Base-by-base conservation (phyloP, 1,140 invertebrate species). In the Campodea augens region DNA sequence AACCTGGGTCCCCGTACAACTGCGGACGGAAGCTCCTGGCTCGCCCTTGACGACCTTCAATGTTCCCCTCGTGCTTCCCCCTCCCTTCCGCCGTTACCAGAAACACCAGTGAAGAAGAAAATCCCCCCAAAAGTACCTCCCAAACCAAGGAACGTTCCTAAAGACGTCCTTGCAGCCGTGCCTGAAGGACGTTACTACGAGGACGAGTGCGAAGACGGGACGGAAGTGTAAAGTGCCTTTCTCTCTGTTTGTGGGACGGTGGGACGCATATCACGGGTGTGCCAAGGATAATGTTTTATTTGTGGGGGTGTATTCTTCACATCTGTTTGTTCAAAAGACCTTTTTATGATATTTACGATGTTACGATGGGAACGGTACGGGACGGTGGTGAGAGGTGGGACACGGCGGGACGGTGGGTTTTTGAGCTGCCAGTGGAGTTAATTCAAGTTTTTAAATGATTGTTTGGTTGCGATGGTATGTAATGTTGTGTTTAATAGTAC, bases 191-290 rank as follows among this genome's bases (percentile, higher is more conserved):
- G 83, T 36, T 79, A 10, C 3, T 40, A 41, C 23, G 38, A 85
- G 54, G 82, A 87, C 55, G 81, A 87, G 62, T 79, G 78, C 10
- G 81, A 85, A 55, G 81, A 87, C 52, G 82, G 82, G 32, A 87
- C 81, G 52, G 81, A 85, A 69, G 81, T 87, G 65, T 83, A 60
- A 67, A 24, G 27, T n/a, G 44, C 18, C 3, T 10, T 37, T 37
- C 15, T 18, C 36, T 10, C 4, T 37, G 36, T 37, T 37, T n/a
- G 20, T 37, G 20, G 36, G 36, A 18, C 20, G 36, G 15, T 37
- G 36, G 36, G n/a, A n/a, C n/a, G n/a, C n/a, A n/a, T n/a, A n/a
- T n/a, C n/a, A n/a, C n/a, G n/a, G n/a, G n/a, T n/a, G n/a, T n/a
- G n/a, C n/a, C n/a, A n/a, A n/a, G n/a, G n/a, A n/a, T n/a, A n/a